A percentile compares a stretch with the other conserved stretches of the same genome.
Evolutionary conservation across 2,113 vertebrate genomes (phyloP).

Genomic region (Colistium nudipinnis): DNA sequence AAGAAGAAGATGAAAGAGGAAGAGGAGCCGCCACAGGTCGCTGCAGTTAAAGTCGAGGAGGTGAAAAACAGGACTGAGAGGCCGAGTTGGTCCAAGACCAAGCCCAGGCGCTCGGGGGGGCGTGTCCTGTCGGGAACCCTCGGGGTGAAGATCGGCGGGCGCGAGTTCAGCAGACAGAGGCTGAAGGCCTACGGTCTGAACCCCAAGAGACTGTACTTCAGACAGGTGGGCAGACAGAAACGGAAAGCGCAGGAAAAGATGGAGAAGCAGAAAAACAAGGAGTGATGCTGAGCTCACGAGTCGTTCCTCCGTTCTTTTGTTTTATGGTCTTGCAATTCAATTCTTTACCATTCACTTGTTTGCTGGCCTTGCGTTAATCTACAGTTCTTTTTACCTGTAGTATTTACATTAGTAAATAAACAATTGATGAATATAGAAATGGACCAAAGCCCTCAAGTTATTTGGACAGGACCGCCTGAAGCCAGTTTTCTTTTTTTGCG

Average conservation of each 20-base stretch:
- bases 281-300: conserved; percentile 9
- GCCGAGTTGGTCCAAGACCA: conserved; percentile 66
- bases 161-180: conserved; percentile 85
- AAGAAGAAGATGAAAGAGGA: conserved; percentile 66
- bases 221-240: conserved; percentile 81
- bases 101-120: conserved; percentile 52
- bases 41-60: neutral
- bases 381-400: neutral
- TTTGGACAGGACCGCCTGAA: no score
- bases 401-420: no score
- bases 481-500: no score
- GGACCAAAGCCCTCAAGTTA: no score
- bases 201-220: conserved; percentile 87
- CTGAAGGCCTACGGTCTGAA: conserved; percentile 90
- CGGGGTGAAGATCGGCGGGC: conserved; percentile 81
- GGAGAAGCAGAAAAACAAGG: conserved; percentile 66
- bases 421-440: no score
- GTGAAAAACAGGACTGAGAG: conserved; percentile 44
- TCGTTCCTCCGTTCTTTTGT: neutral
- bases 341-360: neutral
- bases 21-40: conserved; percentile 1
- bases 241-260: conserved; percentile 70
- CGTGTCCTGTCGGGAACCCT: conserved; percentile 59
- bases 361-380: neutral
- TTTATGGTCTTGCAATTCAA: neutral